A percentile compares a stretch with the other conserved stretches of the same genome.
Conservation (phyloP, 2,113 vertebrate species). For the Brienomyrus brachyistius region DNA sequence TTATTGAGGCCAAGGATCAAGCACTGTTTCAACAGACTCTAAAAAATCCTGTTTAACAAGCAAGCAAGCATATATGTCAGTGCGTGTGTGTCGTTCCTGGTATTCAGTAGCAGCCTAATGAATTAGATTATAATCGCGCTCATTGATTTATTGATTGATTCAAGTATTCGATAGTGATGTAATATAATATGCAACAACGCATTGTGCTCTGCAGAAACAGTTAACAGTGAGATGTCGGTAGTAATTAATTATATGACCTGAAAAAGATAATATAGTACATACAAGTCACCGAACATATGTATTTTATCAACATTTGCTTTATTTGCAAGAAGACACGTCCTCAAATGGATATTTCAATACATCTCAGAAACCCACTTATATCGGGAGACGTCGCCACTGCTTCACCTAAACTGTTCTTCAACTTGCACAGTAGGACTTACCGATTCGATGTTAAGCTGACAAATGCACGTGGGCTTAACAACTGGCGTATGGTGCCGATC, state of each 20-base stretch:
- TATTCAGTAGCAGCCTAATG: too few species aligned
- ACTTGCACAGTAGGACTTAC: neutral
- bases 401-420: neutral
- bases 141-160: too few species aligned
- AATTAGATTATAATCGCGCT: too few species aligned
- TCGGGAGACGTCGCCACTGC: neutral
- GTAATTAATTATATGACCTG: too few species aligned
- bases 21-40: too few species aligned
- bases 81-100: too few species aligned
- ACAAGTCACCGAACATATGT: neutral
- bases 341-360: neutral
- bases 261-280: neutral
- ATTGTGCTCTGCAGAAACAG: too few species aligned
- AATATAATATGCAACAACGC: too few species aligned
- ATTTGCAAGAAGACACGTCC: neutral
- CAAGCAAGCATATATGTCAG: too few species aligned
- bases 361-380: neutral
- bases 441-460: neutral
- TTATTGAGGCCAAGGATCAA: neutral
- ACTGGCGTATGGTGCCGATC: neutral
- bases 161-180: too few species aligned
- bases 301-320: neutral
- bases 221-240: too few species aligned
- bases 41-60: too few species aligned
- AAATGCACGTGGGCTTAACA: neutral